Percentiles rank a stretch among this genome's conserved stretches.
Conservation (phyloP, 2,113 vertebrate genomes). For the Arvicanthis niloticus region DNA sequence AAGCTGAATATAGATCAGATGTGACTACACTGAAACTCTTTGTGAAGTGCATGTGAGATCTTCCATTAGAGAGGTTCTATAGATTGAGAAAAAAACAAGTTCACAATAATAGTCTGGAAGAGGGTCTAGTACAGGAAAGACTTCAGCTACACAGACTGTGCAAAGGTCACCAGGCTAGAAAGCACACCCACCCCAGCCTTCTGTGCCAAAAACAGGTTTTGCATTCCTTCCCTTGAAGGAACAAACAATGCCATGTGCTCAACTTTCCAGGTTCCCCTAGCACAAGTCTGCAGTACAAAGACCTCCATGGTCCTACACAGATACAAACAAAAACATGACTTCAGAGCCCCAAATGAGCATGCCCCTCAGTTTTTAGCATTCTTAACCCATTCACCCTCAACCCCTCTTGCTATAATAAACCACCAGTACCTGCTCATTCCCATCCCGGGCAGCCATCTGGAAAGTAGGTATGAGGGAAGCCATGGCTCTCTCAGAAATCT, state of each 20-base stretch:
- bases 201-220: background rate
- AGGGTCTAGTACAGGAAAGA: background rate
- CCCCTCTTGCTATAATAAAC: background rate
- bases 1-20: background rate
- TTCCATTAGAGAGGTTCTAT: background rate
- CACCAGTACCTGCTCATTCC: conserved; percentile 45
- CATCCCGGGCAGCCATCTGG: conserved; percentile 24
- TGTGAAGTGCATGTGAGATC: background rate
- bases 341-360: background rate
- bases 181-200: background rate
- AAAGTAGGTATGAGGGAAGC: conserved; percentile 47
- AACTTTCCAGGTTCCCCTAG: background rate
- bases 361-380: conserved; percentile 1
- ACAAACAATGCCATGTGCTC: background rate
- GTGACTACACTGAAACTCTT: background rate
- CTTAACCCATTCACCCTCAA: background rate
- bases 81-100: background rate
- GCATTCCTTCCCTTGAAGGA: background rate
- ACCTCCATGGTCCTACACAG: background rate
- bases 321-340: background rate
- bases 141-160: background rate
- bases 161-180: background rate
- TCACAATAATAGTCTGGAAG: background rate
- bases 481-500: conserved; percentile 65
- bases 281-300: background rate